Base-by-base conservation (phyloP, 2,113 vertebrate species). In the Etheostoma spectabile region DNA sequence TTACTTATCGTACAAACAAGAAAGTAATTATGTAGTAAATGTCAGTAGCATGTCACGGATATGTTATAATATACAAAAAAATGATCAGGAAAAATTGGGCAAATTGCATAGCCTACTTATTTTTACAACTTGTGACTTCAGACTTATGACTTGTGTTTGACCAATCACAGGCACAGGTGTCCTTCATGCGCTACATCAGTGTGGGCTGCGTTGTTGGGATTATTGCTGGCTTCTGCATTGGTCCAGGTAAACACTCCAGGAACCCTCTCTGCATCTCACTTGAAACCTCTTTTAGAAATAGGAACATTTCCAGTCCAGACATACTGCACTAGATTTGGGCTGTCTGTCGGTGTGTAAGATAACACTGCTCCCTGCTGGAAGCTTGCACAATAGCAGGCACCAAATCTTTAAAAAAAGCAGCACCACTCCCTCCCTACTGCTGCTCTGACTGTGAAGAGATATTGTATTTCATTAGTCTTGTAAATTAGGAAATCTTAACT, bases 181-280 rank as follows among this genome's bases (percentile, higher is more conserved):
- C 94, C 73, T 94, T 95, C 93, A 96, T 97, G 97, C 93, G 91
- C 52, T 97, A 96, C 15, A 45, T 96, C 79, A 94, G 95, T 0
- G 93, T 97, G 0, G 89, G 80, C 72, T 98, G 96, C 0, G 96
- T 98, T 65, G 90, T 97, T 0, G 97, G 97, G 51, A 97, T 98
- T 82, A 97, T 97, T 10, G 95, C 96, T 1, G 96, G 97, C 77
- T 98, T 97, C 95, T 98, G 97, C 93, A 95, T 97, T 22, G 97
- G 97, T 68, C 97, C 97, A 95, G 97, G 97, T 98, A 82, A 87
- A 90, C 62, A 66, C n/a, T 22, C 16, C 5, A 18, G 6, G 14
- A 18, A 24, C 16, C 63, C 19, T 48, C 18, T 52, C 63, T 57
- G 38, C 21, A 8, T 63, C 49, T 48, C 33, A n/a, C 51, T n/a